phyloP scores from a whole-genome alignment of 2,888 invertebrate genomes.

The Rhagophthalmus giganteus region DNA sequence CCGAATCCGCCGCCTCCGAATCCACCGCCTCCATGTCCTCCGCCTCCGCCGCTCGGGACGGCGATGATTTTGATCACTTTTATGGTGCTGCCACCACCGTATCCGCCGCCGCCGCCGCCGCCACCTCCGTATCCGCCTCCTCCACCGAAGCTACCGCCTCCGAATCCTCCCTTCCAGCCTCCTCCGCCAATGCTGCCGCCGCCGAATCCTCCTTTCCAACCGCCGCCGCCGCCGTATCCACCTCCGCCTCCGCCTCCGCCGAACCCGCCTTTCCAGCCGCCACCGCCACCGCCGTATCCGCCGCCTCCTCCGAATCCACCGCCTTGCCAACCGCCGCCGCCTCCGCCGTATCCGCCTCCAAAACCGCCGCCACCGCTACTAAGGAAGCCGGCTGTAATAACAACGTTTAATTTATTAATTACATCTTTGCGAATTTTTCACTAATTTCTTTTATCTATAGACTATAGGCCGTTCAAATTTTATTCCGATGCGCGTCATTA shows the following conservation, averaged over 20 bases:
- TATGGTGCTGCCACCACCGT: slow-evolving; percentile 1
- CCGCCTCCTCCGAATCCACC: slow-evolving; percentile 18
- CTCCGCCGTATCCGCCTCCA: slow-evolving; percentile 14
- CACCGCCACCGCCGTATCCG: slow-evolving; percentile 22
- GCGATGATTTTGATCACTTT: slow-evolving; percentile 1
- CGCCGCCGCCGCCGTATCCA: slow-evolving; percentile 28
- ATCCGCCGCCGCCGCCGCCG: slow-evolving; percentile 24
- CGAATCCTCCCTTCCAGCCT: slow-evolving; percentile 7
- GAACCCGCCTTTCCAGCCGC: slow-evolving; percentile 25
- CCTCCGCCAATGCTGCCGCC: slow-evolving; percentile 22
- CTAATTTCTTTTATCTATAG: too few relatives aligned
- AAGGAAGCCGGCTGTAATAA: slow-evolving; percentile 25
- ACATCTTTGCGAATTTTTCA: too few relatives aligned
- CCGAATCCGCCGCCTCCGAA: not conserved
- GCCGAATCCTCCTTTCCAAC: slow-evolving; percentile 34
- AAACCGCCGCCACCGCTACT: slow-evolving; percentile 47
- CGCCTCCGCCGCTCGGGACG: not conserved
- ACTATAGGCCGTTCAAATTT: too few relatives aligned
- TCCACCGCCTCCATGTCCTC: slow-evolving; percentile 4
- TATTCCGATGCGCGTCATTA: too few relatives aligned
- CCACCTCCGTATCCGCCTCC: slow-evolving; percentile 15
- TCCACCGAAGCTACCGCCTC: slow-evolving; percentile 19
- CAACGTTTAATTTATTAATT: too few relatives aligned
- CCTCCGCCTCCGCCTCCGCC: slow-evolving; percentile 14
- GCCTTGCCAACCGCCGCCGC: slow-evolving; percentile 21